Conservation (phyloP, 2,113 vertebrate genomes). For the Notothenia rossii region DNA sequence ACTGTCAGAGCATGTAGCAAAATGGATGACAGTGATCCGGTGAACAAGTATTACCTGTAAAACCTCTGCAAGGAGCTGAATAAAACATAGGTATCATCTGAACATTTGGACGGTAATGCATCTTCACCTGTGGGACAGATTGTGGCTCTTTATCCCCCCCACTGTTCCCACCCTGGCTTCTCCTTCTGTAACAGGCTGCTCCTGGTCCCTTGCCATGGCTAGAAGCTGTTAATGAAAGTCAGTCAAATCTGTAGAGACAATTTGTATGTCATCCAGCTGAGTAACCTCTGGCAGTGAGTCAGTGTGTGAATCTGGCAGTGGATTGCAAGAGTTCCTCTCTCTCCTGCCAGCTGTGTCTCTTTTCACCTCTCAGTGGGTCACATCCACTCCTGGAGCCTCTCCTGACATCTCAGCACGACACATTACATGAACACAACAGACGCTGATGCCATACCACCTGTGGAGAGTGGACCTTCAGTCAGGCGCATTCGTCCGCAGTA, state of each 20-base stretch:
- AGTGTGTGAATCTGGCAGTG: conserved; percentile 12
- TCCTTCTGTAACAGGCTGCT: conserved; percentile 30
- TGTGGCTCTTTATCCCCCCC: neutral
- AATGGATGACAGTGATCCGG: neutral
- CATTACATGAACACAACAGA: conserved; percentile 41
- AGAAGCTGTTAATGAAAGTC: conserved; percentile 19
- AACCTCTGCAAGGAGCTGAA: conserved; percentile 7
- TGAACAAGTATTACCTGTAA: neutral
- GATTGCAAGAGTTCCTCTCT: conserved; percentile 7
- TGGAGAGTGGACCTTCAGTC: conserved; percentile 10
- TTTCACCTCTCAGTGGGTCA: conserved; percentile 51
- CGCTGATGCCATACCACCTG: conserved; percentile 15
- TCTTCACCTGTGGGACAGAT: neutral
- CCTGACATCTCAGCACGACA: conserved; percentile 44
- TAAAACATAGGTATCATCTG: conserved; percentile 23
- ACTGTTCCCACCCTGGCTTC: conserved; percentile 12
- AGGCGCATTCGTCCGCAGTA: no score
- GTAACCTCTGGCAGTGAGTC: conserved; percentile 20
- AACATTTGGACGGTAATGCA: neutral
- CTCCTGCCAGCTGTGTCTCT: conserved; percentile 34
- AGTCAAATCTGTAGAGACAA: conserved; percentile 4
- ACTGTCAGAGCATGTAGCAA: neutral
- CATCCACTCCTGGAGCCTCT: conserved; percentile 33
- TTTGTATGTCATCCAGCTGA: conserved; percentile 12
- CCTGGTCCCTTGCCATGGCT: conserved; percentile 33